A percentile compares a stretch with the other conserved stretches of the same genome.
These are phyloP conservation scores for Heliconius hewitsoni DNA, from an alignment of 1,140 invertebrate genomes.

Conservation along the genomic window DNA sequence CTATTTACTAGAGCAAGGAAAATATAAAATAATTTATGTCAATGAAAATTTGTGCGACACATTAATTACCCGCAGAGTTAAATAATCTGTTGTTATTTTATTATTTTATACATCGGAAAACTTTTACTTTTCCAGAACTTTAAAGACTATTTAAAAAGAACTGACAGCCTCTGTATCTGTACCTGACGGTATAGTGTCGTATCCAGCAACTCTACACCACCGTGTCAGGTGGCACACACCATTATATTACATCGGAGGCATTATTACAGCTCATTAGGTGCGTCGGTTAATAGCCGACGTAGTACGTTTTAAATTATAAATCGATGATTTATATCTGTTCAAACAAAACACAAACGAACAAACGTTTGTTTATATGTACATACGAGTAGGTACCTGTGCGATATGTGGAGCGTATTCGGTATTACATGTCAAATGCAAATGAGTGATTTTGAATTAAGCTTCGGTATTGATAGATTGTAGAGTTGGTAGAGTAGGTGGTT, in stretches of 20 bases:
- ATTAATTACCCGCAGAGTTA: no score
- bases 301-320: constrained; percentile 23
- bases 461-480: no score
- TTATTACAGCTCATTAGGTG: constrained; percentile 30
- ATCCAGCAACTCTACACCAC: neutral
- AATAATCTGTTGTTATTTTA: no score
- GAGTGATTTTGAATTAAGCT: neutral
- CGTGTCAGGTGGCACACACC: constrained; percentile 22
- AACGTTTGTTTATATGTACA: neutral
- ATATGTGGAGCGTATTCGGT: neutral
- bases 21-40: no score
- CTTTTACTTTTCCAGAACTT: no score
- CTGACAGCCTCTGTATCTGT: no score
- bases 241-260: constrained; percentile 27
- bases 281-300: constrained; percentile 25
- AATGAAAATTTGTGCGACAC: no score
- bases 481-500: no score
- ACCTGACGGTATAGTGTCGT: neutral
- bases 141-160: no score
- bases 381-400: no score
- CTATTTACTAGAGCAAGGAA: no score
- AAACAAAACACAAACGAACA: constrained; percentile 10
- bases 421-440: neutral
- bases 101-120: no score
- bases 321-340: constrained; percentile 18